These are phyloP conservation scores for Drosophila rellima DNA, from an alignment of 2,888 invertebrate species.

Conservation along the genomic window DNA sequence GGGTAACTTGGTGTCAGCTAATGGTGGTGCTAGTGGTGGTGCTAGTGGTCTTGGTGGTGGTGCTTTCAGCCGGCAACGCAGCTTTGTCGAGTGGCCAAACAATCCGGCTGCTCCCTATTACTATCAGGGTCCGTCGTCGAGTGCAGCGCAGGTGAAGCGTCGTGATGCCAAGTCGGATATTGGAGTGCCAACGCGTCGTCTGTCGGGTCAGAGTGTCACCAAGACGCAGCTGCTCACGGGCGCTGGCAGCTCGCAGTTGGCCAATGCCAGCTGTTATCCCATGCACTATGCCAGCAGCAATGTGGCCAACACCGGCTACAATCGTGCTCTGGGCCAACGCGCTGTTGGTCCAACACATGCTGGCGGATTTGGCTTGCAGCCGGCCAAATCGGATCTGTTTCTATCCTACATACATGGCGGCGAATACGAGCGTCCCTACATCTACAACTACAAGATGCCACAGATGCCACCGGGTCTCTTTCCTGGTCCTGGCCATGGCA, in stretches of 20 bases:
- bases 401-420: conserved; percentile 83
- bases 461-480: conserved; percentile 78
- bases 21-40: conserved; percentile 35
- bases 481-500: conserved; percentile 2
- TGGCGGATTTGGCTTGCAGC: conserved; percentile 76
- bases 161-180: conserved; percentile 86
- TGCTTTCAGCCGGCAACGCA: conserved; percentile 77
- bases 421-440: conserved; percentile 83
- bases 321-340: conserved; percentile 62
- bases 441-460: conserved; percentile 84
- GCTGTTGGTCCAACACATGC: conserved; percentile 25
- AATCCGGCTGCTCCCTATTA: conserved; percentile 83
- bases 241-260: conserved; percentile 70
- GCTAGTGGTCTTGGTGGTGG: conserved; percentile 55
- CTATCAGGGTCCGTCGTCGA: conserved; percentile 79
- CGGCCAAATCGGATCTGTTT: conserved; percentile 85
- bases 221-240: conserved; percentile 84
- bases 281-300: conserved; percentile 76
- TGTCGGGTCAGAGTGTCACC: conserved; percentile 78
- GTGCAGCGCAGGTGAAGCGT: conserved; percentile 69
- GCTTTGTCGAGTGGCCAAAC: conserved; percentile 83
- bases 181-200: conserved; percentile 84
- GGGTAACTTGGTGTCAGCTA: conserved; percentile 57
- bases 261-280: conserved; percentile 78
- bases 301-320: conserved; percentile 53